Conservation (phyloP, 2,797 vertebrate species). For the Sebastes taczanowskii region DNA sequence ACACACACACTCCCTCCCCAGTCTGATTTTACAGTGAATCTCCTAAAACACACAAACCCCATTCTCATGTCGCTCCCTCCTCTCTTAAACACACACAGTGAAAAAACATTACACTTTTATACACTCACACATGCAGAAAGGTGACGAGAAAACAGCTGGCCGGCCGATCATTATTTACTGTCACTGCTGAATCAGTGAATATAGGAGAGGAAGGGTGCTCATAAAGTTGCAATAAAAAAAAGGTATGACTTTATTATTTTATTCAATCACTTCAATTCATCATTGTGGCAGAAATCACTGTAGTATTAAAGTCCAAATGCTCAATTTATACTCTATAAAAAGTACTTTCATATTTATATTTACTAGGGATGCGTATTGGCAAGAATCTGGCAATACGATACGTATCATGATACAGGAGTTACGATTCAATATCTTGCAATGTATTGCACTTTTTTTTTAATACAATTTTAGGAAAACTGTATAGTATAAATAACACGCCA, state of each 20-base stretch:
- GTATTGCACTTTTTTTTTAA: too few species aligned
- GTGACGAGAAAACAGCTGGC: constrained; percentile 67
- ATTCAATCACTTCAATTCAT: not conserved
- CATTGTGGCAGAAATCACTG: not conserved
- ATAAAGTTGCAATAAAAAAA: not conserved
- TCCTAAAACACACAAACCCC: constrained; percentile 35
- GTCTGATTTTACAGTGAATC: constrained; percentile 29
- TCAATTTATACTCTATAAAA: not conserved
- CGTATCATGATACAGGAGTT: too few species aligned
- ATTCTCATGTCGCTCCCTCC: constrained; percentile 20
- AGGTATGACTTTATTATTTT: not conserved
- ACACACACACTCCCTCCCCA: too few species aligned
- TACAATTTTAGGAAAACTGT: too few species aligned
- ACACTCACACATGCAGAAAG: constrained; percentile 10
- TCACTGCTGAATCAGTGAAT: constrained; percentile 72
- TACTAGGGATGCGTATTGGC: too few species aligned
- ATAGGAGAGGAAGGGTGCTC: not conserved
- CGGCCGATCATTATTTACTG: constrained; percentile 75
- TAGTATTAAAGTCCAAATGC: not conserved
- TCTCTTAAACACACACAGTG: constrained; percentile 32
- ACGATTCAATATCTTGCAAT: too few species aligned
- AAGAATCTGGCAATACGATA: too few species aligned
- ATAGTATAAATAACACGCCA: too few species aligned
- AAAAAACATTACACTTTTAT: constrained; percentile 23
- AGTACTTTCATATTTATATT: not conserved